Conservation (phyloP, 2,888 invertebrate species). For the Synergus umbraculus region DNA sequence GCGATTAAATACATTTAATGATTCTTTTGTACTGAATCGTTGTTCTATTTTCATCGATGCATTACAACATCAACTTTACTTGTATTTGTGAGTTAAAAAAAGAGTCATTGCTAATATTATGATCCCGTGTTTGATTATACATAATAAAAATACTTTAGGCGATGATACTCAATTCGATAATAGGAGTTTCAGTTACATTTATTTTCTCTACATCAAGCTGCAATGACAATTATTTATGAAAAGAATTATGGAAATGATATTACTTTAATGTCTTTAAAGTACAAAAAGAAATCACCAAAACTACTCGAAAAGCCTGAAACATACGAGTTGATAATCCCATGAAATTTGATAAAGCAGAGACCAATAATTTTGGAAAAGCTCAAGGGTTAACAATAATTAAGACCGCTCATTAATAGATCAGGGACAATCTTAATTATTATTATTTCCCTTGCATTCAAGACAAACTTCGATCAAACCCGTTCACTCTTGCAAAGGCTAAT, state of each 20-base stretch:
- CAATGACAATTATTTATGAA: not conserved
- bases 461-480: not conserved
- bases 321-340: not conserved
- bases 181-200: not conserved
- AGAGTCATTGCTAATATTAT: not conserved
- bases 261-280: not conserved
- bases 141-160: not conserved
- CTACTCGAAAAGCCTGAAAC: not conserved
- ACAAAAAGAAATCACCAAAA: not conserved
- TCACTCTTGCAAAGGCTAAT: slow-evolving; percentile 15
- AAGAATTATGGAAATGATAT: not conserved
- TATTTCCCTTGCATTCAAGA: not conserved
- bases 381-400: not conserved
- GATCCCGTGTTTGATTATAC: not conserved
- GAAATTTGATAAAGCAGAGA: not conserved
- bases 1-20: slow-evolving; percentile 5
- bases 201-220: not conserved
- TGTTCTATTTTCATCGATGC: not conserved
- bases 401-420: not conserved
- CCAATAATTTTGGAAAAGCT: not conserved
- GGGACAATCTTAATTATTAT: not conserved
- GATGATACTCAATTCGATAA: not conserved
- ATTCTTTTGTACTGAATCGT: not conserved
- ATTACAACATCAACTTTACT: not conserved
- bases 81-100: not conserved